Conservation (phyloP, 2,888 invertebrate genomes). For the Drosophila borborema region DNA sequence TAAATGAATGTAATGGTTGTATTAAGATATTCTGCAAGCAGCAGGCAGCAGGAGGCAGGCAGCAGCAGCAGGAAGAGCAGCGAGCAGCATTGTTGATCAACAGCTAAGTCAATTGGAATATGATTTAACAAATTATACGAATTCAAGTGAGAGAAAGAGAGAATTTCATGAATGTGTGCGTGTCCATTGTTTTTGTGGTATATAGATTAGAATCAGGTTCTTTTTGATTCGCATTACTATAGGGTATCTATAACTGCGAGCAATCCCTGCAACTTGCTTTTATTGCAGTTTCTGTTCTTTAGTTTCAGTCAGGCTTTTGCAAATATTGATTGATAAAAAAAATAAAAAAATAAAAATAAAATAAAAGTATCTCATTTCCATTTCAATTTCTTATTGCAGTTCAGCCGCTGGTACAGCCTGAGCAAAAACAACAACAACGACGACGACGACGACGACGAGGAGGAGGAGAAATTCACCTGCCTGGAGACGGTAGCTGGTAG, state of each 20-base stretch:
- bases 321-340: constrained; percentile 59
- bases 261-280: constrained; percentile 14
- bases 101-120: background rate
- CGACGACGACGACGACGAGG: constrained; percentile 5
- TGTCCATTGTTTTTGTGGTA: background rate
- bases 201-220: background rate
- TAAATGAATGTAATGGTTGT: constrained; percentile 16
- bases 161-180: no score
- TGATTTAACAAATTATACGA: constrained; percentile 1
- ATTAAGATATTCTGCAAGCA: background rate
- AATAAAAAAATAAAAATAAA: background rate
- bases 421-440: constrained; percentile 13
- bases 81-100: background rate
- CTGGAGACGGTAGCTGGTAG: constrained; percentile 1
- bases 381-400: constrained; percentile 78
- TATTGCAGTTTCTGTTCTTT: constrained; percentile 19
- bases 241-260: background rate
- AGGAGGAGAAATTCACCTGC: constrained; percentile 13
- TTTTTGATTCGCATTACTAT: background rate
- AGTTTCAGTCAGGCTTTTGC: constrained; percentile 22
- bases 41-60: background rate
- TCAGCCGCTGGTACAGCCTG: constrained; percentile 18
- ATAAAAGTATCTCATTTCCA: constrained; percentile 66
- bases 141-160: background rate
- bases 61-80: background rate